Conservation (phyloP, 2,797 vertebrate genomes). For the Rachycentron canadum region DNA sequence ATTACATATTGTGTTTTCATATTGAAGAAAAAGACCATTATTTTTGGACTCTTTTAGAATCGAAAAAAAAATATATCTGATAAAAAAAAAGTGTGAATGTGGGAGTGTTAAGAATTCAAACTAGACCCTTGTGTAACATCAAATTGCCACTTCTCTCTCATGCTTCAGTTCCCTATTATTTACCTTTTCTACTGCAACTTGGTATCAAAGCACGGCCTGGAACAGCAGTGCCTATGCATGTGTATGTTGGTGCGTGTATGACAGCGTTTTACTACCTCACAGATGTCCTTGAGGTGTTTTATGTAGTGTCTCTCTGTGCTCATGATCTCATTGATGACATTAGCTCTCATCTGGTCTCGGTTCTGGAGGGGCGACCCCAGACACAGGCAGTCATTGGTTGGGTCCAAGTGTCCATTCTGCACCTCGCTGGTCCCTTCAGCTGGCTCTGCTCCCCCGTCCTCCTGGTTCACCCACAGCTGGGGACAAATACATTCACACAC, state of each 20-base stretch:
- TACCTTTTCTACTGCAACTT: constrained; percentile 18
- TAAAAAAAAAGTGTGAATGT: constrained; percentile 60
- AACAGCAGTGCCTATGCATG: background rate
- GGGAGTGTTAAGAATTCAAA: constrained; percentile 62
- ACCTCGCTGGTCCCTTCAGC: constrained; percentile 94
- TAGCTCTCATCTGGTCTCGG: constrained; percentile 99
- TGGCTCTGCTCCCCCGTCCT: constrained; percentile 92
- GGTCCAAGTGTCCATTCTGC: constrained; percentile 96
- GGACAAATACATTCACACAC: constrained; percentile 59
- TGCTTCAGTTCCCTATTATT: constrained; percentile 4
- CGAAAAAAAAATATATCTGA: constrained; percentile 31
- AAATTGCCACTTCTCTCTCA: constrained; percentile 16
- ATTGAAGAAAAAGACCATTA: constrained; percentile 32
- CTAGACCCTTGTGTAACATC: constrained; percentile 21
- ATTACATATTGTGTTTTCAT: constrained; percentile 43
- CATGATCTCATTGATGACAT: constrained; percentile 99
- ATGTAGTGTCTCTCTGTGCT: constrained; percentile 98
- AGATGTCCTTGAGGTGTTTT: constrained; percentile 98
- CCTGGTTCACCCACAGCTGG: constrained; percentile 99
- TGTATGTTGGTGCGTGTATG: constrained; percentile 10
- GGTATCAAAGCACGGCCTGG: background rate
- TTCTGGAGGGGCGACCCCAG: constrained; percentile 96
- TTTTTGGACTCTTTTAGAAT: constrained; percentile 46
- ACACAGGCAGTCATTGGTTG: constrained; percentile 95
- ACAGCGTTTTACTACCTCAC: constrained; percentile 86